These are phyloP conservation scores for Chrysomela aeneicollis DNA, from an alignment of 2,888 invertebrate species.

Conservation along the genomic window DNA sequence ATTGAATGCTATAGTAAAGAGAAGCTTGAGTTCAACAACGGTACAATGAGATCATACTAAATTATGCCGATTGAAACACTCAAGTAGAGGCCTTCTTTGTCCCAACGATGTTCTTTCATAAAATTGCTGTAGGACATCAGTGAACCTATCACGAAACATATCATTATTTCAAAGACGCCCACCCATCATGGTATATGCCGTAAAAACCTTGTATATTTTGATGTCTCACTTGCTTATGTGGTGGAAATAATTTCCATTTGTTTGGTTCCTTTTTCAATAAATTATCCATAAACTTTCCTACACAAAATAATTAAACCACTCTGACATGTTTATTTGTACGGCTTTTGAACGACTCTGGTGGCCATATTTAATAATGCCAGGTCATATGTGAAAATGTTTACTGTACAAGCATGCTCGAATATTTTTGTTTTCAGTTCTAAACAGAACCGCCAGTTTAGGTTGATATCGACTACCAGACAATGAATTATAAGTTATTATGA, in stretches of 20 bases:
- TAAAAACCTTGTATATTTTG: slow-evolving; percentile 21
- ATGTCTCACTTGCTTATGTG: slow-evolving; percentile 19
- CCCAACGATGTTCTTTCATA: neutral
- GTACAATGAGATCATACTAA: too few relatives aligned
- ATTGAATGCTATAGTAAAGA: too few relatives aligned
- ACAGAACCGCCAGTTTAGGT: too few relatives aligned
- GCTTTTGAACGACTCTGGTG: slow-evolving; percentile 19
- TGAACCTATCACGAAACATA: slow-evolving; percentile 2
- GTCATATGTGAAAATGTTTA: neutral
- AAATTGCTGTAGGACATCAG: slow-evolving; percentile 15
- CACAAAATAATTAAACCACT: slow-evolving; percentile 17
- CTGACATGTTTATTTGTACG: slow-evolving; percentile 23
- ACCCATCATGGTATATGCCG: slow-evolving; percentile 19
- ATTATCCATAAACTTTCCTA: slow-evolving; percentile 13
- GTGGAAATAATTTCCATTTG: slow-evolving; percentile 14
- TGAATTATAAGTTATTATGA: too few relatives aligned
- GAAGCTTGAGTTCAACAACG: too few relatives aligned
- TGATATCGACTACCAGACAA: too few relatives aligned
- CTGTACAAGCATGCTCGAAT: neutral
- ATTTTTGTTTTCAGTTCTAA: too few relatives aligned
- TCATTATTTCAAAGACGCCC: slow-evolving; percentile 14
- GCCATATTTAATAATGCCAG: slow-evolving; percentile 19
- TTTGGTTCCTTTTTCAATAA: slow-evolving; percentile 16
- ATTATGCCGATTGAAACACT: neutral
- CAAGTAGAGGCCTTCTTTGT: neutral